Evolutionary conservation across 2,888 invertebrate genomes (phyloP).

Genomic region (Sinelater perroti): DNA sequence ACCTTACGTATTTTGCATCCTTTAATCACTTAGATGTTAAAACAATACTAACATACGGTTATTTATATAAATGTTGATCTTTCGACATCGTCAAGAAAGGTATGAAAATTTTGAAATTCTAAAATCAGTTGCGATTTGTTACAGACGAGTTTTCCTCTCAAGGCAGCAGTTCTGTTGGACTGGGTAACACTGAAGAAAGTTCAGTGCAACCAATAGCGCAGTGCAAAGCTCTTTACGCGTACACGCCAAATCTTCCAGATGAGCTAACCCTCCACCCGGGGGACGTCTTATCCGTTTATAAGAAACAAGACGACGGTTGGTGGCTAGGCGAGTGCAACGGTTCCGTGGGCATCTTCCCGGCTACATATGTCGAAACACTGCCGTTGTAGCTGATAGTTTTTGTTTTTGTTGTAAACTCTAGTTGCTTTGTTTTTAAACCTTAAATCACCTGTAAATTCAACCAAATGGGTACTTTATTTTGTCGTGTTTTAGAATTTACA

Average conservation of each 20-base stretch:
- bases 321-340: slow-evolving; percentile 92
- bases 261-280: slow-evolving; percentile 78
- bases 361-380: slow-evolving; percentile 85
- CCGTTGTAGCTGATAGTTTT: not conserved
- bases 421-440: too few relatives aligned
- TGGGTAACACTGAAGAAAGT: slow-evolving; percentile 55
- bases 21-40: too few relatives aligned
- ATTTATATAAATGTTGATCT: too few relatives aligned
- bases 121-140: too few relatives aligned
- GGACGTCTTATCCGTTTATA: slow-evolving; percentile 86
- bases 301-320: slow-evolving; percentile 94
- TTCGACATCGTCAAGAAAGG: too few relatives aligned
- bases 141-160: slow-evolving; percentile 84
- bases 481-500: too few relatives aligned
- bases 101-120: too few relatives aligned
- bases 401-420: too few relatives aligned
- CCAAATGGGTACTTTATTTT: too few relatives aligned
- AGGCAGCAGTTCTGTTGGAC: slow-evolving; percentile 65
- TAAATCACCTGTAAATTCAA: too few relatives aligned
- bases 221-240: slow-evolving; percentile 88
- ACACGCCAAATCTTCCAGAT: slow-evolving; percentile 86
- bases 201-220: slow-evolving; percentile 69
- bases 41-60: too few relatives aligned
- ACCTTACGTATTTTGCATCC: too few relatives aligned
- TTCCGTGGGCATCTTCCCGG: slow-evolving; percentile 89